Evolutionary conservation across 2,113 vertebrate species (phyloP), one percentile per base, ranked within the genome.

Genomic region (Hippoglossus stenolepis): DNA sequence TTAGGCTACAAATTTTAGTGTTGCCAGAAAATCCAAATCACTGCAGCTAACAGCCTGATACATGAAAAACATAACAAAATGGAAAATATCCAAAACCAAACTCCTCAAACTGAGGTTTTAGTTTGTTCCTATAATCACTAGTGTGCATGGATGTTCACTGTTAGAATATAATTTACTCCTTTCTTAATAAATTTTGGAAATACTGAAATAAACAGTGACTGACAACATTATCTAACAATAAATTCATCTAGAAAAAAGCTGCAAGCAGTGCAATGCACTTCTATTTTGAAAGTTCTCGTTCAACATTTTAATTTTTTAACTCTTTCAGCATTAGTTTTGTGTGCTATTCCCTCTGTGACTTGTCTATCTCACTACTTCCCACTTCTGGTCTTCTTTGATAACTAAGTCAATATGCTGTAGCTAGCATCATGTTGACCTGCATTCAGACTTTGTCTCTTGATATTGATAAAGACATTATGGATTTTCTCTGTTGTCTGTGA

Each of bases 401-500:
- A 49, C 20, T 20, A 21, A 65, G 7, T 69, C 56, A 38, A 12
- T 65, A 9, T 57, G 28, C 21, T 63, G 60, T 67, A 47, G 45
- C 9, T 65, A 38, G 43, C 73, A 82, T 51, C 26, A 8, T 58
- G 63, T 43, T 2, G 21, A 72, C 57, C 60, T 72, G 51, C 18
- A 7, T 28, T 23, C 21, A 77, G 40, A 56, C 51, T 65, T 56
- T 57, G 15, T 7, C 40, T 72, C 20, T 51, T 40, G 58, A 40
- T 68, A 64, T 24, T 73, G 64, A 80, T 61, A 3, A 76, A 83
- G 58, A 71, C 62, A 56, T 47, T 43, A 62, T 58, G 9, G 75
- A 66, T 89, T 57, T 64, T 63, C 73, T 70, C 24, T 56, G 73
- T 85, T 77, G 79, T 78, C 82, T 71, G 54, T 58, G 61, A 74